Conservation (phyloP, 2,797 vertebrate species). For the Myripristis murdjan region DNA sequence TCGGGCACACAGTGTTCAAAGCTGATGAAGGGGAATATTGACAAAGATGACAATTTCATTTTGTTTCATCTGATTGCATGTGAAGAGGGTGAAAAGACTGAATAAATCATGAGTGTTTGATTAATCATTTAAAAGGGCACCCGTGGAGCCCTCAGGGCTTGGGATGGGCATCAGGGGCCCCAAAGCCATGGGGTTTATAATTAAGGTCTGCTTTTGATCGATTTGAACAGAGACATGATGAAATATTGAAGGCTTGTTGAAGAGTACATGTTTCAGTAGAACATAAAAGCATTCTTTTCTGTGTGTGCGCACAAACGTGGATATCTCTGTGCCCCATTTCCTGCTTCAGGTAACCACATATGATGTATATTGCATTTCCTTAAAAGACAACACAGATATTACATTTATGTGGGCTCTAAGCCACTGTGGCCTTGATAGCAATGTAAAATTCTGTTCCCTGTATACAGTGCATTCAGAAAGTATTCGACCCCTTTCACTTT, state of each 20-base stretch:
- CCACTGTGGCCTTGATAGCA: too few relatives aligned
- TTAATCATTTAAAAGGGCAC: slow-evolving; percentile 32
- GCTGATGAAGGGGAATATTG: not conserved
- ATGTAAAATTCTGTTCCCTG: too few relatives aligned
- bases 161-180: not conserved
- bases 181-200: not conserved
- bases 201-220: slow-evolving; percentile 5
- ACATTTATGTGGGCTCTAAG: too few relatives aligned
- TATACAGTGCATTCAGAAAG: too few relatives aligned
- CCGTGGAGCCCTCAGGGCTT: slow-evolving; percentile 17
- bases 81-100: slow-evolving; percentile 13
- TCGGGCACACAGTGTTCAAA: not conserved
- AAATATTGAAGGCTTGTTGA: slow-evolving; percentile 2
- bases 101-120: slow-evolving; percentile 18
- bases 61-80: slow-evolving; percentile 1
- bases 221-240: slow-evolving; percentile 8
- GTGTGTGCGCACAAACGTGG: not conserved
- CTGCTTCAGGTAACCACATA: not conserved
- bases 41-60: slow-evolving; percentile 12
- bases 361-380: too few relatives aligned
- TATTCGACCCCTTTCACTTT: too few relatives aligned
- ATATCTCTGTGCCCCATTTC: not conserved
- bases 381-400: too few relatives aligned
- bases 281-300: not conserved
- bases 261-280: not conserved